Evolutionary conservation across 2,888 invertebrate genomes (phyloP).

Genomic region (Ernsta delagoae): DNA sequence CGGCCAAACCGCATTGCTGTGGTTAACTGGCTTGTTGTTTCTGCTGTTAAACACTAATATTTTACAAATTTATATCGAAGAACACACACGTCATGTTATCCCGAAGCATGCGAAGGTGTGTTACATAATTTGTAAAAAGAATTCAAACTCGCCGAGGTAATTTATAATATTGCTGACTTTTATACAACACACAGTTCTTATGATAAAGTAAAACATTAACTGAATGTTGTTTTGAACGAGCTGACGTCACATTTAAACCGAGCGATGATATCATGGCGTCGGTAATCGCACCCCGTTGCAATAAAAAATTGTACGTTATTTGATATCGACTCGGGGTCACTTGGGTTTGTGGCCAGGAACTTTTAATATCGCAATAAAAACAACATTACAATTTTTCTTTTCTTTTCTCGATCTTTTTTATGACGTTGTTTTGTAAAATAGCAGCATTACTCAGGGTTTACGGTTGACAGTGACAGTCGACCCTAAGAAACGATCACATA

Average conservation of each 20-base stretch:
- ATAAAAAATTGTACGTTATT: conserved; percentile 46
- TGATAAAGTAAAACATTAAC: conserved; percentile 33
- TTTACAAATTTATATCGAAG: too few relatives aligned
- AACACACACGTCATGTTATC: too few relatives aligned
- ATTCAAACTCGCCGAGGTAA: neutral
- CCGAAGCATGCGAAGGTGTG: too few relatives aligned
- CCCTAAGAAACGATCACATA: too few relatives aligned
- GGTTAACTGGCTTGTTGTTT: too few relatives aligned
- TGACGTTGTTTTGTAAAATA: neutral
- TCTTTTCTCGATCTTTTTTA: neutral
- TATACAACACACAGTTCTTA: conserved; percentile 19
- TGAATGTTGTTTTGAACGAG: conserved; percentile 33
- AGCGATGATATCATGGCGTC: conserved; percentile 64
- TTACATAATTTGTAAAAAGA: conserved; percentile 1
- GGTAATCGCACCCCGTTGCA: conserved; percentile 52
- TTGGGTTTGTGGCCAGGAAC: conserved; percentile 10
- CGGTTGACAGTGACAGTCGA: neutral
- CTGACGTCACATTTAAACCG: conserved; percentile 59
- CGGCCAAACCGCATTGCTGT: too few relatives aligned
- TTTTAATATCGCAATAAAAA: conserved; percentile 17
- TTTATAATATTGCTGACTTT: conserved; percentile 4
- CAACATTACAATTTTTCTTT: neutral
- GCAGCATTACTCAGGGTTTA: neutral
- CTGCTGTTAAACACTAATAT: too few relatives aligned
- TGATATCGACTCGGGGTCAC: conserved; percentile 32